phyloP scores from a whole-genome alignment of 2,113 vertebrate genomes.

The Anguilla japonica region DNA sequence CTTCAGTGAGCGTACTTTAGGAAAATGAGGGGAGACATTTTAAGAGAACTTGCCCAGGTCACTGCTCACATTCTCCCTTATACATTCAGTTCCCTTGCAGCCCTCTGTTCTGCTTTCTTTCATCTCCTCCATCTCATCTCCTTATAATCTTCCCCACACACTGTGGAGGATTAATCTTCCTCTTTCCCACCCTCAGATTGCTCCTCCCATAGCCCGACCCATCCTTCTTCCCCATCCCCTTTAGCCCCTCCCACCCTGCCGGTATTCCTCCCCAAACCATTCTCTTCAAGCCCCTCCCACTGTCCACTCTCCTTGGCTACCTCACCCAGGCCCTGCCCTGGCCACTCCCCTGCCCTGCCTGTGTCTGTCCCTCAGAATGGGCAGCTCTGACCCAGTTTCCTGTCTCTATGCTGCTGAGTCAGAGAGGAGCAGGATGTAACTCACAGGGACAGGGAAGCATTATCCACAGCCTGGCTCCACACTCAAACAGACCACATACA shows the following conservation, averaged over 20 bases:
- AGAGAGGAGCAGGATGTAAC: constrained; percentile 29
- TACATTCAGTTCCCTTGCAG: not conserved
- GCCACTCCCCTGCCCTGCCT: not conserved
- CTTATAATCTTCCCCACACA: not conserved
- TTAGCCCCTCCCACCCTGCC: not conserved
- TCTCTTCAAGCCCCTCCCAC: not conserved
- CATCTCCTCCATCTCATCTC: not conserved
- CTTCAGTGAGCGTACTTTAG: not conserved
- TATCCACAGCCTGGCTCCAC: not conserved
- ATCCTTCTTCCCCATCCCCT: too few relatives aligned
- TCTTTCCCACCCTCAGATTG: not conserved
- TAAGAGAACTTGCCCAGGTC: not conserved
- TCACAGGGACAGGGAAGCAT: not conserved
- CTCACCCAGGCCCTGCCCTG: not conserved
- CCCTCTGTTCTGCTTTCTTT: not conserved
- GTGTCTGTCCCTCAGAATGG: constrained; percentile 21
- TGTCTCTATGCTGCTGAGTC: constrained; percentile 33
- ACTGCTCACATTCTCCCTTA: not conserved
- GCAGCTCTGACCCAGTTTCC: constrained; percentile 40
- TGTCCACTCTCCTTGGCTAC: not conserved
- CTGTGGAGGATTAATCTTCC: not conserved
- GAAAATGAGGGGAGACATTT: not conserved
- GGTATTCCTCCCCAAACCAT: not conserved
- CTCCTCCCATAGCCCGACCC: not conserved
- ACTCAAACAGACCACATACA: constrained; percentile 10